Percentiles rank a stretch among this genome's conserved stretches.
Evolutionary conservation across 2,797 vertebrate genomes (phyloP).

Genomic region (Gambusia yucatana): DNA sequence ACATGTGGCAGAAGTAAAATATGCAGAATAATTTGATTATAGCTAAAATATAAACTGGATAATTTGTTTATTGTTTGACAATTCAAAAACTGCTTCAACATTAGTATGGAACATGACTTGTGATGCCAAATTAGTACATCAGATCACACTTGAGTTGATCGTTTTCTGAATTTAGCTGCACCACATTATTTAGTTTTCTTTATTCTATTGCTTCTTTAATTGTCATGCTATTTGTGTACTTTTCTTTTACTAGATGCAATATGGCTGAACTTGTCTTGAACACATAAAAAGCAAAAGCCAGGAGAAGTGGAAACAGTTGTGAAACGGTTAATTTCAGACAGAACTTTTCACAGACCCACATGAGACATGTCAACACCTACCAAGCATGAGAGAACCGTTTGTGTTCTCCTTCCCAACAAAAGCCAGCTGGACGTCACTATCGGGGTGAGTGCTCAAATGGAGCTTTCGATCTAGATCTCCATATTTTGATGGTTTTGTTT

Average conservation of each 20-base stretch:
- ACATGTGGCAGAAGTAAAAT: neutral
- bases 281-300: conserved; percentile 45
- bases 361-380: conserved; percentile 70
- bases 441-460: conserved; percentile 78
- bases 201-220: conserved; percentile 18
- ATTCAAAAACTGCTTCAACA: neutral
- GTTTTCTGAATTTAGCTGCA: conserved; percentile 30
- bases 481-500: neutral
- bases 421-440: conserved; percentile 85
- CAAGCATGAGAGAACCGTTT: conserved; percentile 83
- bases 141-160: neutral
- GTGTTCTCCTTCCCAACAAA: conserved; percentile 88
- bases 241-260: conserved; percentile 34
- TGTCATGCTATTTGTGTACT: conserved; percentile 25
- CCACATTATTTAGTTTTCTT: neutral
- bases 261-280: conserved; percentile 59
- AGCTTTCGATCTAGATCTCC: neutral
- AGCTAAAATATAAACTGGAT: neutral
- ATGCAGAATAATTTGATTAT: neutral
- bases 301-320: conserved; percentile 15
- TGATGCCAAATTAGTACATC: neutral
- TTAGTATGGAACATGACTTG: neutral
- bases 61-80: neutral
- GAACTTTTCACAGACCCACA: conserved; percentile 13
- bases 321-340: conserved; percentile 15